These are phyloP conservation scores for Ips typographus DNA, from an alignment of 1,140 invertebrate species.

Conservation along the genomic window DNA sequence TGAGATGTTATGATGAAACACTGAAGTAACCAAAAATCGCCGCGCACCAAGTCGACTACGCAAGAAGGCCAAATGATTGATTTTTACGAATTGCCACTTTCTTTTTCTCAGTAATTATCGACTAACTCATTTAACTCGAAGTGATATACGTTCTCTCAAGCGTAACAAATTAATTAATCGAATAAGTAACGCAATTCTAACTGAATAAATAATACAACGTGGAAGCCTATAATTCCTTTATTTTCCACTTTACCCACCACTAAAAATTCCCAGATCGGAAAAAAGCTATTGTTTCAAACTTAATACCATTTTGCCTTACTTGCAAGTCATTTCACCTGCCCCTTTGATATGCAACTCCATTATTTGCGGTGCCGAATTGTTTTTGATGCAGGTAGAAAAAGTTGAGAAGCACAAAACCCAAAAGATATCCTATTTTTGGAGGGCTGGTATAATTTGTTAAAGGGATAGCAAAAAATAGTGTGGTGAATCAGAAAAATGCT, in stretches of 20 bases:
- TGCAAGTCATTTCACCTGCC: slow-evolving; percentile 4
- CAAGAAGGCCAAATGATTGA: slow-evolving; percentile 8
- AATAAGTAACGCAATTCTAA: background rate
- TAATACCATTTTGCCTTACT: background rate
- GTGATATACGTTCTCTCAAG: slow-evolving; percentile 7
- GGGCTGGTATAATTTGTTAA: too few species aligned
- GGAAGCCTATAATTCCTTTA: too few species aligned
- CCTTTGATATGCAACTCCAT: slow-evolving; percentile 1
- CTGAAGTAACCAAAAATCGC: background rate
- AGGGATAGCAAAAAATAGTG: too few species aligned
- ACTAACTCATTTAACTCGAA: background rate
- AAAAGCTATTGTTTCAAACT: background rate
- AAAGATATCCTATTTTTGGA: background rate
- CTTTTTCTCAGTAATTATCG: slow-evolving; percentile 10
- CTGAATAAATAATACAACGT: background rate
- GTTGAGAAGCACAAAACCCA: background rate
- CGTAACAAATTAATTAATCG: slow-evolving; percentile 1
- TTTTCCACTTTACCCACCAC: too few species aligned
- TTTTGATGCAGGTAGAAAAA: slow-evolving; percentile 1
- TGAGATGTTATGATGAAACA: slow-evolving; percentile 19
- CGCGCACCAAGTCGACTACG: background rate
- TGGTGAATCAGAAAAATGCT: too few species aligned
- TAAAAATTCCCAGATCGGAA: background rate
- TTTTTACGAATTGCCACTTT: slow-evolving; percentile 15
- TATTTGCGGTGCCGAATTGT: slow-evolving; percentile 1